Conservation (phyloP, 2,797 vertebrate species). For the Lindbergichthys nudifrons region DNA sequence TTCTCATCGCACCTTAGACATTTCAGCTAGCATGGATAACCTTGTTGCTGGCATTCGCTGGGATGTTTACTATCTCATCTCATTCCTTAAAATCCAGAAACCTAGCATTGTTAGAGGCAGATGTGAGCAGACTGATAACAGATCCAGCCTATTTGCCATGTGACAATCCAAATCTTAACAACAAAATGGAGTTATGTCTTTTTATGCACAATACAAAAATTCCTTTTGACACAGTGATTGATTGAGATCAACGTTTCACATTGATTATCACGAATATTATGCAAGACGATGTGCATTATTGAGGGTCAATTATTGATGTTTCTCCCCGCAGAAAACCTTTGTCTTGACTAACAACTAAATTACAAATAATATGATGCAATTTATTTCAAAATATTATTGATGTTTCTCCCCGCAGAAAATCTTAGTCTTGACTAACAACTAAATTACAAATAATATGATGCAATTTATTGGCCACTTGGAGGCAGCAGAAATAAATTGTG, state of each 20-base stretch:
- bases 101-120: slow-evolving; percentile 15
- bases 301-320: background rate
- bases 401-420: background rate
- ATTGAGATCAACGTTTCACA: background rate
- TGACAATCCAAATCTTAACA: background rate
- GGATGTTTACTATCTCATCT: slow-evolving; percentile 54
- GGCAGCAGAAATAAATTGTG: background rate
- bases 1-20: slow-evolving; percentile 69
- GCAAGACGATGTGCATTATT: background rate
- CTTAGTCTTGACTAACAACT: background rate
- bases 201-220: background rate
- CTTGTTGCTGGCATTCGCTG: slow-evolving; percentile 54
- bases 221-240: background rate
- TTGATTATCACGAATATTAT: background rate
- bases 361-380: slow-evolving; percentile 1
- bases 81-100: slow-evolving; percentile 40
- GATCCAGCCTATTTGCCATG: background rate
- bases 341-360: background rate
- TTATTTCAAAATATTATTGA: background rate
- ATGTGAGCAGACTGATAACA: slow-evolving; percentile 3
- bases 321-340: background rate
- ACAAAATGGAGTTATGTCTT: background rate
- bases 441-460: slow-evolving; percentile 4
- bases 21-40: slow-evolving; percentile 57
- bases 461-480: background rate